Percentiles rank a stretch among this genome's conserved stretches.
Evolutionary conservation across 2,113 vertebrate genomes (phyloP).

Genomic region (Silurus asotus): DNA sequence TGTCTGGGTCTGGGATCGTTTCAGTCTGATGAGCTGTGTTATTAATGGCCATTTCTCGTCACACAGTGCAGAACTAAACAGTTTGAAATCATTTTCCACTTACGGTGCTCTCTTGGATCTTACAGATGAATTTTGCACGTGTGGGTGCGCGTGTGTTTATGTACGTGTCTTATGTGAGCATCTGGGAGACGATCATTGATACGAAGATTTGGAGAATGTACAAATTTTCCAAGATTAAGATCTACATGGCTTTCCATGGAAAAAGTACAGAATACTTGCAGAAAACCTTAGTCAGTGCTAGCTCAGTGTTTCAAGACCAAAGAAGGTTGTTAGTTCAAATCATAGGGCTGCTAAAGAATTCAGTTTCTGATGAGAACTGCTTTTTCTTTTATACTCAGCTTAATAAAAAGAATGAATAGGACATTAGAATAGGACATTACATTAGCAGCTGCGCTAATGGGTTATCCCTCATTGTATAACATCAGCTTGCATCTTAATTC

Average conservation of each 20-base stretch:
- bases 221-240: background rate
- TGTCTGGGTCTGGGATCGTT: background rate
- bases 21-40: background rate
- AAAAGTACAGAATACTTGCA: background rate
- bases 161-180: background rate
- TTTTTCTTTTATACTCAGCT: background rate
- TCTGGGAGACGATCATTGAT: background rate
- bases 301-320: background rate
- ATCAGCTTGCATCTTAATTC: background rate
- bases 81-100: slow-evolving; percentile 6
- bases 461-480: background rate
- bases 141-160: background rate
- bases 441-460: background rate
- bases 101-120: background rate
- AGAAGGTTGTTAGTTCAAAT: background rate
- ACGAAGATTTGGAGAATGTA: background rate
- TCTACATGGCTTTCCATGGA: background rate
- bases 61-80: background rate
- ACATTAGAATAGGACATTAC: background rate
- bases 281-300: background rate
- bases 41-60: slow-evolving; percentile 1
- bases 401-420: background rate
- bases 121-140: background rate
- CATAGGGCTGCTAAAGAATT: background rate
- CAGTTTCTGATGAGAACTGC: background rate